Evolutionary conservation across 2,113 vertebrate genomes (phyloP).

Genomic region (Pleuronectes platessa): DNA sequence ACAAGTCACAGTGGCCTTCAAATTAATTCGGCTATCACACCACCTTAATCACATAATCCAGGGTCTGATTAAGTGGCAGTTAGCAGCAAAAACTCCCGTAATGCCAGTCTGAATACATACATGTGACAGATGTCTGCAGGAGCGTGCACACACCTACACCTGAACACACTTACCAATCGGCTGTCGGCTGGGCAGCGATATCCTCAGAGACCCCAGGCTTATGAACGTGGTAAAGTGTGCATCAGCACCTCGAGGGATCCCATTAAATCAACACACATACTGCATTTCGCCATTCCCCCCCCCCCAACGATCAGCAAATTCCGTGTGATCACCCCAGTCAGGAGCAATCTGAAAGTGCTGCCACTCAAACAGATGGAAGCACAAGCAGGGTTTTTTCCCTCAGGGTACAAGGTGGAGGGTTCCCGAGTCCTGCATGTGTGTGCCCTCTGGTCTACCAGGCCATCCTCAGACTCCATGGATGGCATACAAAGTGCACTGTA

Average conservation of each 20-base stretch:
- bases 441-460: conserved; percentile 19
- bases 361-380: conserved; percentile 53
- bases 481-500: conserved; percentile 23
- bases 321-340: conserved; percentile 44
- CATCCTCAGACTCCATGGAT: conserved; percentile 9
- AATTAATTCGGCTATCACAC: conserved; percentile 66
- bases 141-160: conserved; percentile 11
- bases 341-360: conserved; percentile 62
- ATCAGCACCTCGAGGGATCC: conserved; percentile 57
- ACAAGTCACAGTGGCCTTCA: conserved; percentile 45
- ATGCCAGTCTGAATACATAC: conserved; percentile 42
- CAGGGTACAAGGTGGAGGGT: conserved; percentile 25
- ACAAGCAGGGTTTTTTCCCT: conserved; percentile 39
- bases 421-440: conserved; percentile 24
- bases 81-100: conserved; percentile 35
- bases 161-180: conserved; percentile 18
- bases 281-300: conserved; percentile 29
- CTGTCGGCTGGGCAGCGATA: not conserved
- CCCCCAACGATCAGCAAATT: conserved; percentile 57
- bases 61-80: conserved; percentile 42
- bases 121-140: conserved; percentile 24
- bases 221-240: conserved; percentile 44
- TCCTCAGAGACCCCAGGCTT: conserved; percentile 41
- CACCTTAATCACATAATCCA: conserved; percentile 67
- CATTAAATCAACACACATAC: conserved; percentile 65